These are phyloP conservation scores for Cerastis leucographa DNA, from an alignment of 2,888 invertebrate species.

Conservation along the genomic window DNA sequence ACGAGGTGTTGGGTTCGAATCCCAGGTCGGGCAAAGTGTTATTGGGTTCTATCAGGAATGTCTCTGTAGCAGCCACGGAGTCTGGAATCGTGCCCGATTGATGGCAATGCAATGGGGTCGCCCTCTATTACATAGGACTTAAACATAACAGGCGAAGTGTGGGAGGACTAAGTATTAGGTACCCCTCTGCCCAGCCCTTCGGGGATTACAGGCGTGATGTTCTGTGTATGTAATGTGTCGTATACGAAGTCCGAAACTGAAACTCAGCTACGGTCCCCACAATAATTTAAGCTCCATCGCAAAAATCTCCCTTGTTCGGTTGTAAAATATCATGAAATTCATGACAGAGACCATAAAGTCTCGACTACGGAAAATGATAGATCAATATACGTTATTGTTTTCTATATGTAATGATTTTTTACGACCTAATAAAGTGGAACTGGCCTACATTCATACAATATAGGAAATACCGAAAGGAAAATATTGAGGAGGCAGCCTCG, in stretches of 20 bases:
- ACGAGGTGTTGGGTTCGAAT: no score
- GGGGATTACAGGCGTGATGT: no score
- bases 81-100: no score
- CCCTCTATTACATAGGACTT: no score
- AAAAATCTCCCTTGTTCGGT: slow-evolving; percentile 27
- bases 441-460: slow-evolving; percentile 85
- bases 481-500: slow-evolving; percentile 69
- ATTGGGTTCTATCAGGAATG: no score
- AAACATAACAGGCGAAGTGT: no score
- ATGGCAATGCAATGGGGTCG: no score
- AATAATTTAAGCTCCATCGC: not conserved
- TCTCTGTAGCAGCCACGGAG: no score
- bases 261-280: not conserved
- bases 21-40: no score
- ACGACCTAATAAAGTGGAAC: slow-evolving; percentile 77
- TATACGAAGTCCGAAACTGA: not conserved
- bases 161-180: no score
- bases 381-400: slow-evolving; percentile 71
- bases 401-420: slow-evolving; percentile 78
- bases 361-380: slow-evolving; percentile 59
- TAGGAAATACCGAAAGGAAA: slow-evolving; percentile 75
- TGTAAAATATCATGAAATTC: slow-evolving; percentile 36
- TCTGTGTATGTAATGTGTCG: no score
- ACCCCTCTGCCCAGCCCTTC: no score
- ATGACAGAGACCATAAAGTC: slow-evolving; percentile 53